Evolutionary conservation across 1,140 invertebrate genomes (phyloP), one percentile per base, ranked within the genome.

Genomic region (Lepidurus arcticus): DNA sequence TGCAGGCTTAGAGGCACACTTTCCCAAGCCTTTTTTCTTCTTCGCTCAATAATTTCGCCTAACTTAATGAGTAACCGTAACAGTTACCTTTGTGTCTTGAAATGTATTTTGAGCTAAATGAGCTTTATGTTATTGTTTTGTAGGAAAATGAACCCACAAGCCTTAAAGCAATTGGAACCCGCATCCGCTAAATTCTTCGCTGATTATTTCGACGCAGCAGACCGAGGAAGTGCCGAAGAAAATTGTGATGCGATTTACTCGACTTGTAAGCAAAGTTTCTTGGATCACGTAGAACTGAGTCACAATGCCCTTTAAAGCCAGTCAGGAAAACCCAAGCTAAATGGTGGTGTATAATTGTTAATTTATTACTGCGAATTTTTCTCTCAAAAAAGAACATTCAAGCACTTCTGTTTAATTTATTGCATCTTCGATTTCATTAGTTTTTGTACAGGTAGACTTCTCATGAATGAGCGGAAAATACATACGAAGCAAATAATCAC

Each of bases 131-230:
- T n/a, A n/a, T n/a, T 42, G 4, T 53, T 45, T 24, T 78, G 43
- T 24, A 78, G 78, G 8, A 75, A 78, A 42, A 42, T 78, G 73
- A 74, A 78, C 45, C 73, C 43, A n/a, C 13, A 74, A 26, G 73
- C 73, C 24, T 73, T 78, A 11, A 47, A 47, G 13, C 42, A 44
- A 8, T 43, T 78, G n/a, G 78, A 78, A 16, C 73, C 78, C 1
- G 73, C 74, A 34, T 78, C 78, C 44, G 78, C 78, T 1, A 74
- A 78, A 11, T 78, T 78, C 73, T 75, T 78, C 5, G 73, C n/a
- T n/a, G 45, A 78, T 7, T 78, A 78, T 47, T 78, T 78, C 11
- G 78, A 78, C 44, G 78, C 78, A 16, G 78, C 78, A 8, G 73
- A 78, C 42, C 42, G 24, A 16, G 78, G 78, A 9, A 16, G n/a